These are phyloP conservation scores for Ametastegia equiseti DNA, from an alignment of 2,888 invertebrate species.

Conservation along the genomic window DNA sequence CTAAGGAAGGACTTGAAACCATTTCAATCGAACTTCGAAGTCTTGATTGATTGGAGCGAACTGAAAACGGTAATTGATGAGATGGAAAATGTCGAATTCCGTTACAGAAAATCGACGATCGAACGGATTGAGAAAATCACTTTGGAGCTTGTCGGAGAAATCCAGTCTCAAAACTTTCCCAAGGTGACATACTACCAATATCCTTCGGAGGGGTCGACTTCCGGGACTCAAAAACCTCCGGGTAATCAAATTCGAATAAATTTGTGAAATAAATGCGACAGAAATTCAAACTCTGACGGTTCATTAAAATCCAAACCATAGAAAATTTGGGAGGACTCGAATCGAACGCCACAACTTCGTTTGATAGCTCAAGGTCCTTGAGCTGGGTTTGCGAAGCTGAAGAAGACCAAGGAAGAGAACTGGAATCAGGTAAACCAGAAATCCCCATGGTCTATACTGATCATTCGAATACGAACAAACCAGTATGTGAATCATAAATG, in stretches of 20 bases:
- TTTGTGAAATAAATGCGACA: no score
- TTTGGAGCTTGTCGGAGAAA: neutral
- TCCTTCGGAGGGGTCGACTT: neutral
- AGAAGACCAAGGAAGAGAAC: conserved; percentile 14
- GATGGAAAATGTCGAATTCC: neutral
- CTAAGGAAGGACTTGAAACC: neutral
- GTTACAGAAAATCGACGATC: conserved; percentile 18
- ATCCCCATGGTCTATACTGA: neutral
- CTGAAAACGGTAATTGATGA: no score
- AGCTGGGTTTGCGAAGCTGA: conserved; percentile 11
- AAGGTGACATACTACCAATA: conserved; percentile 14
- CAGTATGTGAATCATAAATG: neutral
- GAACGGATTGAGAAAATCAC: conserved; percentile 18
- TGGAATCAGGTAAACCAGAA: neutral
- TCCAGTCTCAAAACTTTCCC: conserved; percentile 2
- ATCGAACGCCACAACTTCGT: neutral
- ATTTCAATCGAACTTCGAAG: neutral
- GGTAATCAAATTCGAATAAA: neutral
- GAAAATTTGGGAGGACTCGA: neutral
- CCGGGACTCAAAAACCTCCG: neutral
- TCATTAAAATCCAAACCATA: no score
- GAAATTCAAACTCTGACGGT: neutral
- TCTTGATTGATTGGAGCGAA: neutral
- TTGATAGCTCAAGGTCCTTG: conserved; percentile 27
- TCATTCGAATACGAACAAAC: neutral